phyloP scores from a whole-genome alignment of 2,888 invertebrate species.

The Chaetoderma sp. region DNA sequence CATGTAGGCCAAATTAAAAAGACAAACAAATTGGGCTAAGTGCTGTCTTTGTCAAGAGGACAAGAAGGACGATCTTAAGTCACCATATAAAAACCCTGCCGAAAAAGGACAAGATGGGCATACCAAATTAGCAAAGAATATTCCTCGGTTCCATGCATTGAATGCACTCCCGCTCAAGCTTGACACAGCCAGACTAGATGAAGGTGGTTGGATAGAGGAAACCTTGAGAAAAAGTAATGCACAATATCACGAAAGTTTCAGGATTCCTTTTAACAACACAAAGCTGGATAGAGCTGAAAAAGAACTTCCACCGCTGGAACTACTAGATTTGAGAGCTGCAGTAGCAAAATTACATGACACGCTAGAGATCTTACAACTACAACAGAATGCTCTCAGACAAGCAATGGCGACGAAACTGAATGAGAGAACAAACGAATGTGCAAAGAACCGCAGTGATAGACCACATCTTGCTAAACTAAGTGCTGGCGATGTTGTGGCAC shows the following conservation, averaged over 20 bases:
- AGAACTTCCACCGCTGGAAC: too few relatives aligned
- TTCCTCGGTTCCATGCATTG: too few relatives aligned
- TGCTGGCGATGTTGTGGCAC: slow-evolving; percentile 7
- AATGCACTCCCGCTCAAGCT: not conserved
- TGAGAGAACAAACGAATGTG: not conserved
- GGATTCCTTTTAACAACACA: too few relatives aligned
- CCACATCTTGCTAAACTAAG: slow-evolving; percentile 1
- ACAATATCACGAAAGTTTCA: slow-evolving; percentile 5
- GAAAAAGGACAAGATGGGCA: too few relatives aligned
- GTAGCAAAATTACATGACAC: slow-evolving; percentile 3
- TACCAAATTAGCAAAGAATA: too few relatives aligned
- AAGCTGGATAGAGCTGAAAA: too few relatives aligned
- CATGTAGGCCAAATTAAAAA: not conserved
- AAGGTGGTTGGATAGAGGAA: slow-evolving; percentile 4
- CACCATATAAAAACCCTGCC: too few relatives aligned
- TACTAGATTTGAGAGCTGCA: not conserved
- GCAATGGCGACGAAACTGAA: not conserved
- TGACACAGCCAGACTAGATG: not conserved
- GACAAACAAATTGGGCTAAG: too few relatives aligned
- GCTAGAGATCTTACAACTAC: not conserved
- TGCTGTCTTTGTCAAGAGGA: too few relatives aligned
- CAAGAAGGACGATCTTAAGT: too few relatives aligned
- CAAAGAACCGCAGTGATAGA: not conserved
- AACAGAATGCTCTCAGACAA: not conserved
- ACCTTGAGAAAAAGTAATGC: not conserved